Evolutionary conservation across 1,140 invertebrate species (phyloP), one percentile per base, ranked within the genome.

Genomic region (Drosophila grimshawi): DNA sequence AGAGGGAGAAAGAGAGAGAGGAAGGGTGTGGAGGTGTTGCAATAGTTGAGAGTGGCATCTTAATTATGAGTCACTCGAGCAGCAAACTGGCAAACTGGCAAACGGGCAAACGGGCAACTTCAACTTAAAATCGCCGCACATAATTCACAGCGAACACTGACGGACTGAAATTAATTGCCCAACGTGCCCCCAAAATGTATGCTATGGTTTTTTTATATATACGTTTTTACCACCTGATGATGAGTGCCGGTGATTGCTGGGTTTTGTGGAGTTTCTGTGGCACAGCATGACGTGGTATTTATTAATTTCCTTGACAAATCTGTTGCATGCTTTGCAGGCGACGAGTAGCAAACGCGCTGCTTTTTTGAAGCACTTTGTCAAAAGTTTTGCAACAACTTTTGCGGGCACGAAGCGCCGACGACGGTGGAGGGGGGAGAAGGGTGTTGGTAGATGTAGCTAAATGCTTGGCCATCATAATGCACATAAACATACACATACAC

Each of bases 291-390:
- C 78, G 81, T 78, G 78, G 85, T 89, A 85, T 89, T 89, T 90
- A 89, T 89, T 89, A 90, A 89, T 89, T 89, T 89, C 85, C 76
- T 89, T 89, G 85, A 90, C 85, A 89, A 89, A 89, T 90, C 85
- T 89, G 86, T 90, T 89, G 85, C 72, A 72, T 81, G 78, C 76
- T 75, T 75, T 76, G 33, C 53, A 46, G 61, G 73, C 71, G 74
- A 62, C 68, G 82, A 86, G 74, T 86, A 78, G 78, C 70, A 63
- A 65, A 69, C 75, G 66, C 59, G 6, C 52, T 41, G 6, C 53
- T 64, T 55, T 52, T 41, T 65, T 43, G 59, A 75, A 85, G 77
- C 85, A 86, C 83, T 86, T 86, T 89, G 85, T 88, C 85, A 89
- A 89, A 19, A 88, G 59, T 89, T 88, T 85, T 88, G 78, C 85